Conservation (phyloP, 1,140 invertebrate species). For the Proctacanthus coquilletti region DNA sequence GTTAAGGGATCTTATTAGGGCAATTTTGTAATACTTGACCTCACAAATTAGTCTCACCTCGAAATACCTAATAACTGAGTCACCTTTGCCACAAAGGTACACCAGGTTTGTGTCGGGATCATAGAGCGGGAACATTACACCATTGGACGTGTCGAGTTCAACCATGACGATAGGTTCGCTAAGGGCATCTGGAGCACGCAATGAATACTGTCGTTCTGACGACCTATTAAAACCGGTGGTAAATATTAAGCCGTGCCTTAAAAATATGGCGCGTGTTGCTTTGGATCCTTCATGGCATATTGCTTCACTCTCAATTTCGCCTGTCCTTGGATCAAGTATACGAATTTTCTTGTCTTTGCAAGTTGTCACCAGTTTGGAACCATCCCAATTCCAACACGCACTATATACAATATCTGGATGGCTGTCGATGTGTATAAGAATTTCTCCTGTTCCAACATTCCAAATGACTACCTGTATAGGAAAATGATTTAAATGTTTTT, state of each 20-base stretch:
- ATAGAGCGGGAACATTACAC: slow-evolving; percentile 95
- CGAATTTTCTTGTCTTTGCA: slow-evolving; percentile 98
- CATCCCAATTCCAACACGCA: slow-evolving; percentile 94
- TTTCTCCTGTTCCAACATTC: slow-evolving; percentile 93
- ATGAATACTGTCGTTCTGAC: slow-evolving; percentile 88
- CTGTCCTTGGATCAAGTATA: slow-evolving; percentile 85
- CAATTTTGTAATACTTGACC: neutral
- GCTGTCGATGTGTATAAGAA: slow-evolving; percentile 77
- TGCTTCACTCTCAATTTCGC: slow-evolving; percentile 73
- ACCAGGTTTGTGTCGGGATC: slow-evolving; percentile 95
- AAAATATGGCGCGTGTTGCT: slow-evolving; percentile 86
- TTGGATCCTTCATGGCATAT: slow-evolving; percentile 91
- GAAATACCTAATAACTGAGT: slow-evolving; percentile 65
- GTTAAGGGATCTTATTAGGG: neutral
- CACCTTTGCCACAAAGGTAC: slow-evolving; percentile 90
- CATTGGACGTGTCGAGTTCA: slow-evolving; percentile 92
- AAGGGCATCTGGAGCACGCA: slow-evolving; percentile 79
- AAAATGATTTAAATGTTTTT: slow-evolving; percentile 1
- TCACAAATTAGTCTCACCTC: slow-evolving; percentile 28
- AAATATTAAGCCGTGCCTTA: slow-evolving; percentile 76
- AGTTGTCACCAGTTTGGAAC: slow-evolving; percentile 85
- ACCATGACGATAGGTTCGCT: slow-evolving; percentile 87
- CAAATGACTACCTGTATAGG: slow-evolving; percentile 59
- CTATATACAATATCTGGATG: slow-evolving; percentile 95
- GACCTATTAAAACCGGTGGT: slow-evolving; percentile 95